These are phyloP conservation scores for Trogon surrucura DNA, from an alignment of 2,113 vertebrate genomes.

Conservation along the genomic window DNA sequence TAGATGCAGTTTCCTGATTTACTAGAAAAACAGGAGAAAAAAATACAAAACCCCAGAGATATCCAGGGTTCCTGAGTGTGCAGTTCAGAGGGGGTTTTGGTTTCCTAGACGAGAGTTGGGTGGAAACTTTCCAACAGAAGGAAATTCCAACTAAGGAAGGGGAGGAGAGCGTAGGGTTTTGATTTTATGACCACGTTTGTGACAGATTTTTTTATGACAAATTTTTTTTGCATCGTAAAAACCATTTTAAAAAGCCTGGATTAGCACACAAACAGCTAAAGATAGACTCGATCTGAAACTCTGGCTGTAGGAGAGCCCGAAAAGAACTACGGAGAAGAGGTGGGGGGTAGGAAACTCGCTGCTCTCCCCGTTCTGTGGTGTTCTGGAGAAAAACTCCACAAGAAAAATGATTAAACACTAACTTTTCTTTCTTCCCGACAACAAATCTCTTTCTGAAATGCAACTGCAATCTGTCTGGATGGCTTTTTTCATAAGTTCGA, in stretches of 20 bases:
- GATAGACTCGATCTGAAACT: not conserved
- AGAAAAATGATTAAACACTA: not conserved
- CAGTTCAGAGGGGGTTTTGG: not conserved
- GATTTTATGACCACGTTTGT: slow-evolving; percentile 45
- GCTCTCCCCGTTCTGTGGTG: not conserved
- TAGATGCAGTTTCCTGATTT: not conserved
- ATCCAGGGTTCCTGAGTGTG: not conserved
- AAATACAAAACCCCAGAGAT: not conserved
- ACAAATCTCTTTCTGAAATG: slow-evolving; percentile 10
- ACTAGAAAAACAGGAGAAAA: not conserved
- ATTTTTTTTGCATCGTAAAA: slow-evolving; percentile 26
- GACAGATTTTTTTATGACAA: slow-evolving; percentile 42
- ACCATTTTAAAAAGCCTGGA: not conserved
- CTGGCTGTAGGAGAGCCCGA: not conserved
- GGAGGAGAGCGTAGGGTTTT: not conserved
- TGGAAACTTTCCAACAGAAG: slow-evolving; percentile 48
- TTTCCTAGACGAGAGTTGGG: not conserved
- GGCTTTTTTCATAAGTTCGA: slow-evolving; percentile 47
- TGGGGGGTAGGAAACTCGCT: not conserved
- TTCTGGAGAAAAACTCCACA: not conserved
- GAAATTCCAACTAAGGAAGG: slow-evolving; percentile 19
- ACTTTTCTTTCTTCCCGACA: not conserved
- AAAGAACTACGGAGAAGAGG: not conserved
- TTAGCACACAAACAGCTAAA: not conserved
- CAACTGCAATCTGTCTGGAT: slow-evolving; percentile 25